A percentile compares a stretch with the other conserved stretches of the same genome.
phyloP scores from a whole-genome alignment of 2,888 invertebrate species.

The Eristalis arbustorum region DNA sequence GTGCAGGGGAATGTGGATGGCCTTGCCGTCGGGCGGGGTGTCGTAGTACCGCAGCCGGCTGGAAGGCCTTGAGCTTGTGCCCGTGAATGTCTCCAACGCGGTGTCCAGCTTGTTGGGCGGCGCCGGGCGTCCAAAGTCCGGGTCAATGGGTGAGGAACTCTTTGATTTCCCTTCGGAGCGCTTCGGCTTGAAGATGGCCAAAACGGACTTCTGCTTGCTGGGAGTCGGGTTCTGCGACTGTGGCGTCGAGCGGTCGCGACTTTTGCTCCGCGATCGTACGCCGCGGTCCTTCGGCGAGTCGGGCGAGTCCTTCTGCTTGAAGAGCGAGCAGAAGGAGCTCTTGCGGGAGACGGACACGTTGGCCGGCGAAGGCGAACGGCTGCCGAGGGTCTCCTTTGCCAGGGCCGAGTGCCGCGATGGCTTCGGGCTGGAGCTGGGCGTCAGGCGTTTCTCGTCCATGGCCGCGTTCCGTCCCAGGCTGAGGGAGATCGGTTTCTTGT shows the following conservation, averaged over 20 bases:
- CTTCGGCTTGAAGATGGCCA: constrained; percentile 85
- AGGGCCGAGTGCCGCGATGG: constrained; percentile 76
- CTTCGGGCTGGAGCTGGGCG: constrained; percentile 81
- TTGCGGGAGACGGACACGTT: constrained; percentile 86
- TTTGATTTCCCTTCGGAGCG: constrained; percentile 80
- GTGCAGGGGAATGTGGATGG: constrained; percentile 87
- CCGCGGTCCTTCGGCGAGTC: constrained; percentile 79
- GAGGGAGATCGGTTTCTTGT: constrained; percentile 83
- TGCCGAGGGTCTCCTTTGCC: constrained; percentile 75
- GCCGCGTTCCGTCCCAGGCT: constrained; percentile 81
- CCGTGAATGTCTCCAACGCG: constrained; percentile 76
- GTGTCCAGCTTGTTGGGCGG: constrained; percentile 80
- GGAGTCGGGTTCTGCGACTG: constrained; percentile 82
- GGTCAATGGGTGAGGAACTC: constrained; percentile 79
- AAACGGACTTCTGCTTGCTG: constrained; percentile 85
- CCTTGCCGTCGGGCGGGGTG: constrained; percentile 83
- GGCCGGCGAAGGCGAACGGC: constrained; percentile 86
- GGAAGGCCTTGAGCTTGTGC: constrained; percentile 75
- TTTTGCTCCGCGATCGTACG: constrained; percentile 84
- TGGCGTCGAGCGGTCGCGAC: constrained; percentile 79
- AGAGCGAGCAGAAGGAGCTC: constrained; percentile 90
- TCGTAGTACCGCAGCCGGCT: constrained; percentile 83
- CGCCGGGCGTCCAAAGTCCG: constrained; percentile 73
- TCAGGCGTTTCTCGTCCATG: constrained; percentile 80
- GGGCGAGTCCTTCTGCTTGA: constrained; percentile 85